Evolutionary conservation across 35 echinoderm and acorn worm genomes (phyloP).

Genomic region (Ophiothrix spiculata): DNA sequence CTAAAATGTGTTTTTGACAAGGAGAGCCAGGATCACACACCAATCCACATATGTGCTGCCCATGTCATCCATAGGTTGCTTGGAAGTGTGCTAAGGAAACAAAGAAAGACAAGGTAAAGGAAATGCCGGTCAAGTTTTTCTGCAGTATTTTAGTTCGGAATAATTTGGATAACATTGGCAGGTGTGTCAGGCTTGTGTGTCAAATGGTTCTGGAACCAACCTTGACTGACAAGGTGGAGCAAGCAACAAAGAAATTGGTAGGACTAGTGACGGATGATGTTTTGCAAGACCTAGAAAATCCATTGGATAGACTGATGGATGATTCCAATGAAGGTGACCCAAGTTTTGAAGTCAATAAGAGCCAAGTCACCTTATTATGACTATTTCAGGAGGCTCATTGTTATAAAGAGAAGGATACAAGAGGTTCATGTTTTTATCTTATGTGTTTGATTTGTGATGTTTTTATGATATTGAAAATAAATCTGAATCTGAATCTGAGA

Average conservation of each 20-base stretch:
- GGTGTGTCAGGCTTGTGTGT: neutral
- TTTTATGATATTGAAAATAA: neutral
- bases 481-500: neutral
- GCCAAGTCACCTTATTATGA: neutral
- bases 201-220: neutral
- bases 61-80: neutral
- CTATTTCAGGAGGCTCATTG: neutral
- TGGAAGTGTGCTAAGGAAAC: neutral
- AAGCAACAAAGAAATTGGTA: neutral
- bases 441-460: no score
- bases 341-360: neutral
- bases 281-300: neutral
- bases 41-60: neutral
- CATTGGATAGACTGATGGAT: neutral
- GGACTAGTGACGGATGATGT: neutral
- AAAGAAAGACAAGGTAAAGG: neutral
- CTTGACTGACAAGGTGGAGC: neutral
- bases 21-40: neutral
- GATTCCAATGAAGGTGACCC: no score
- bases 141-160: neutral
- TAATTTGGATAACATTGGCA: neutral
- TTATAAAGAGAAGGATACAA: neutral
- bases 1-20: neutral
- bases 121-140: neutral
- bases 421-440: no score